These are phyloP conservation scores for Pangasius krempfi DNA, from an alignment of 2,797 vertebrate species.

Conservation along the genomic window DNA sequence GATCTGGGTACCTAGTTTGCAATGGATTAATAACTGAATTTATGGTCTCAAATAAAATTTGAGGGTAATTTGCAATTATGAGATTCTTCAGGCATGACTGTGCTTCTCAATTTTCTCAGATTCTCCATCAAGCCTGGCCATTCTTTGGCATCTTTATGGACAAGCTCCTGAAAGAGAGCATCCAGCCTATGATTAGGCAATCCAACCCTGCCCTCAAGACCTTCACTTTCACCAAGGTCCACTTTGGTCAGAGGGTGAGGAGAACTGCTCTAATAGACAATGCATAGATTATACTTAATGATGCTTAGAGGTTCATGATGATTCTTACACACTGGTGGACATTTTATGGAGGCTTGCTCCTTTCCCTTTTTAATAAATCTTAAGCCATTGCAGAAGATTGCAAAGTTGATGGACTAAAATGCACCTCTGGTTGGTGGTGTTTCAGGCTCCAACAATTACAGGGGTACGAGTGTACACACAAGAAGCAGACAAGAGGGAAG, in stretches of 20 bases:
- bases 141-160: conserved; percentile 93
- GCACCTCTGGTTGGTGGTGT: conserved; percentile 40
- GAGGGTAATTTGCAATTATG: not conserved
- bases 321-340: not conserved
- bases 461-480: conserved; percentile 86
- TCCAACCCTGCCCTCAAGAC: conserved; percentile 84
- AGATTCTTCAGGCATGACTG: not conserved
- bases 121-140: conserved; percentile 91
- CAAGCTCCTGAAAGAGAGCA: conserved; percentile 84
- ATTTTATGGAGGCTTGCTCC: not conserved
- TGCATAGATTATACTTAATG: not conserved
- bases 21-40: too few species aligned
- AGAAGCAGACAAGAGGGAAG: conserved; percentile 83
- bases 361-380: not conserved
- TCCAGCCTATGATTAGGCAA: conserved; percentile 81
- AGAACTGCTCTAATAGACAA: not conserved
- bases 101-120: conserved; percentile 66
- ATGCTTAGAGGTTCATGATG: not conserved
- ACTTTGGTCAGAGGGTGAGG: conserved; percentile 87
- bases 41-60: too few species aligned
- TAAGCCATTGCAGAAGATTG: conserved; percentile 8
- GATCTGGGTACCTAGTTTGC: too few species aligned
- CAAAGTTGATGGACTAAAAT: not conserved
- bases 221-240: conserved; percentile 89
- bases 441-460: conserved; percentile 86